Base-by-base conservation (phyloP, 2,888 invertebrate genomes). In the Fragum sueziense region DNA sequence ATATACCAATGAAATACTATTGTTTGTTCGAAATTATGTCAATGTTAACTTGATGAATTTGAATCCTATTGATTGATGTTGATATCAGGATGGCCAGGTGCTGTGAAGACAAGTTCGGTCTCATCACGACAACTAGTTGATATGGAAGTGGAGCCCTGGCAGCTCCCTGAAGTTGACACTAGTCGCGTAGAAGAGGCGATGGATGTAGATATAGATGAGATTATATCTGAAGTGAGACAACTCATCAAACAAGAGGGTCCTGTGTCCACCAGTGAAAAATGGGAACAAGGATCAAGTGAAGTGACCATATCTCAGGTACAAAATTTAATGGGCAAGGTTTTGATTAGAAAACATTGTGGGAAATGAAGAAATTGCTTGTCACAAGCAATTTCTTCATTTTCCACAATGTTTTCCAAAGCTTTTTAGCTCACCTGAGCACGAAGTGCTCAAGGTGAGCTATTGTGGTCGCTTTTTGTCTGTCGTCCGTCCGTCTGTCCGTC, bases 161-260 rank as follows among this genome's bases (percentile, higher is more conserved):
- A 76, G 14, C 34, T 74, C 7, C 78, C 78, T 0, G 78, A 78
- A 37, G 31, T 31, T 9, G 74, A 73, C n/a, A 29, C 70, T 3
- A 31, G 34, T 3, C 29, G 31, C 29, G 67, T 72, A 25, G 80
- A 75, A 17, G 80, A 80, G 74, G 72, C 57, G 14, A 80, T 83
- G 79, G 80, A 69, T 20, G 74, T 83, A 74, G 80, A 79, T 27
- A 74, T 84, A 20, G 84, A 84, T 27, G 41, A 37, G 4, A 70
- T 80, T 4, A 54, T 87, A 27, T 77, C 79, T 47, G 85, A 87
- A 73, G 84, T 86, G 0, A 57, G 87, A 59, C 78, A 85, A 59
- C 57, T 79, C 29, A 52, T 87, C 51, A 82, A 74, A 52, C 17
- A 33, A 1, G 52, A 52, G n/a, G 52, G 57, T 25, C 51, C 57